A percentile compares a stretch with the other conserved stretches of the same genome.
These are phyloP conservation scores for Aphidius ervi DNA, from an alignment of 1,140 invertebrate genomes.

Conservation along the genomic window DNA sequence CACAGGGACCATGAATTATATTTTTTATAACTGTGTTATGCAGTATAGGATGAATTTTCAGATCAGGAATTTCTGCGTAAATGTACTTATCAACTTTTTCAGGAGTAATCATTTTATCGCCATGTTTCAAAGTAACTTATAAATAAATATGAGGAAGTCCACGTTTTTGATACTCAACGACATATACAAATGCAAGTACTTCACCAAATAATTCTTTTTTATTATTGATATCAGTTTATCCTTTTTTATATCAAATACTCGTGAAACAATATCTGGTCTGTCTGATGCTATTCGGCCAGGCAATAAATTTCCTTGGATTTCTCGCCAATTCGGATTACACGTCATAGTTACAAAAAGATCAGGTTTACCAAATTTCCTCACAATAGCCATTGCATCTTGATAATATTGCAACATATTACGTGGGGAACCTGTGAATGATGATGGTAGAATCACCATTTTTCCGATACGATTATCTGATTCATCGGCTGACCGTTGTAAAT, in stretches of 20 bases:
- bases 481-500: slow-evolving; percentile 7
- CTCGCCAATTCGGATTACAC: slow-evolving; percentile 15
- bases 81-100: slow-evolving; percentile 21
- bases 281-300: neutral
- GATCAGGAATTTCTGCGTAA: slow-evolving; percentile 25
- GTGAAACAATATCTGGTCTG: slow-evolving; percentile 25
- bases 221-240: slow-evolving; percentile 13
- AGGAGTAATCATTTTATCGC: slow-evolving; percentile 43
- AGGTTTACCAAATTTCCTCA: slow-evolving; percentile 4
- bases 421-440: slow-evolving; percentile 40
- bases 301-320: neutral
- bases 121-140: slow-evolving; percentile 37
- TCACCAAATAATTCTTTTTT: slow-evolving; percentile 15
- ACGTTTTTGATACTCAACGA: slow-evolving; percentile 7
- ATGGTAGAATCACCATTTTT: slow-evolving; percentile 37
- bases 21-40: slow-evolving; percentile 22
- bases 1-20: slow-evolving; percentile 38
- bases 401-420: slow-evolving; percentile 30
- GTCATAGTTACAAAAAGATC: slow-evolving; percentile 1
- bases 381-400: slow-evolving; percentile 7
- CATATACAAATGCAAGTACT: slow-evolving; percentile 7
- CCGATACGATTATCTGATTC: slow-evolving; percentile 20
- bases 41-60: slow-evolving; percentile 17
- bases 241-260: slow-evolving; percentile 18
- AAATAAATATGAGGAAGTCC: slow-evolving; percentile 11